Conservation (phyloP, 2,797 vertebrate species). For the Phoebastria nigripes region DNA sequence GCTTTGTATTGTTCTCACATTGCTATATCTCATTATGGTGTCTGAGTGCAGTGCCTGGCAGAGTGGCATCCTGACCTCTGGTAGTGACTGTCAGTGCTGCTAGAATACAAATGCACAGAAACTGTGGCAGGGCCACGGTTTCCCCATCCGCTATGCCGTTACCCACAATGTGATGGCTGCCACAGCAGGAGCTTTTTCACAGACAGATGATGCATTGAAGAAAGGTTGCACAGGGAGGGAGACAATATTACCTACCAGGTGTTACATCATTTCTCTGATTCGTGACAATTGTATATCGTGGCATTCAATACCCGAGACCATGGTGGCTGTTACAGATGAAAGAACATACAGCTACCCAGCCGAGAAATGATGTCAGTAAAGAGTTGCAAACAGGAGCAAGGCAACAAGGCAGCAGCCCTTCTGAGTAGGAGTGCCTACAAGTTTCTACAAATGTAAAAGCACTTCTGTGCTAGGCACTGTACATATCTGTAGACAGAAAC, state of each 20-base stretch:
- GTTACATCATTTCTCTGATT: background rate
- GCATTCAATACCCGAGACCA: background rate
- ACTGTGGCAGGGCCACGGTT: accelerated
- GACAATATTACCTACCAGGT: background rate
- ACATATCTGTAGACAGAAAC: background rate
- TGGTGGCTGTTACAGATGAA: background rate
- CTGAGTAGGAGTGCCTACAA: background rate
- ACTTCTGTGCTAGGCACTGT: background rate
- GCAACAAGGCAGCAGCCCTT: background rate
- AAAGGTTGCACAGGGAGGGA: background rate
- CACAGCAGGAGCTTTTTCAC: background rate
- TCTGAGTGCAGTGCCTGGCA: background rate
- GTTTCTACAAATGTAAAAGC: background rate
- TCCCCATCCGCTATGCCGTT: background rate
- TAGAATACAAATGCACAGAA: background rate
- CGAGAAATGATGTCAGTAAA: background rate
- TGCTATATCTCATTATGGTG: accelerated
- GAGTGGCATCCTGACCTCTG: background rate
- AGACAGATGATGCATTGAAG: background rate
- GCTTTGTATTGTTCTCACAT: background rate
- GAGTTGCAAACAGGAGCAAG: background rate
- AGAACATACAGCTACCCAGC: background rate
- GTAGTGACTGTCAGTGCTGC: background rate
- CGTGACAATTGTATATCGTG: accelerated
- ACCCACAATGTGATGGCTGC: accelerated